Evolutionary conservation across 23 tunicate species (phyloP), one percentile per base, ranked within the genome.

Genomic region (Phallusia fumigata): DNA sequence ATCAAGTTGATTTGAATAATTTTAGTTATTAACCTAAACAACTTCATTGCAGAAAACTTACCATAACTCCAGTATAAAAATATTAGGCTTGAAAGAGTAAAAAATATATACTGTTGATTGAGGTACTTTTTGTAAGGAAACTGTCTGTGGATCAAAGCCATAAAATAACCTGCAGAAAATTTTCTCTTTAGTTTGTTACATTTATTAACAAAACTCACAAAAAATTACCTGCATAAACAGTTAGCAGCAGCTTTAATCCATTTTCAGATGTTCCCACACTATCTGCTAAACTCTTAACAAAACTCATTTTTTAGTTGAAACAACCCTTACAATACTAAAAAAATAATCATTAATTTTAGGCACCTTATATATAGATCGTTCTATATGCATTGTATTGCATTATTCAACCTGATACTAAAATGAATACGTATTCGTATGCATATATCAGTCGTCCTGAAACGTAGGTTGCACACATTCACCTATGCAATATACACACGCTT

Each of bases 21-120:
- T 31, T 65, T 65, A 65, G 31, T 5, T 30, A 65, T 8, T 3
- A 65, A 18, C 13, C 3, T 3, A 21, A 31, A 33, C 12, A 75
- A 30, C 47, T 16, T 21, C 13, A 58, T 6, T 16, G 15, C 5
- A 74, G 30, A 35, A 35, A 5, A 74, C 74, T 26, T 51, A 78
- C 97, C 99, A 85, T 91, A 96, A 69, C 82, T 84, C 99, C 99
- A 96, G 74, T 88, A 91, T 18, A 85, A 47, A 81, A 96, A n/a
- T 1, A 44, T 6, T 18, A 79, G 35, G 33, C 95, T 89, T 53
- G 96, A 53, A 6, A 79, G 5, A 19, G 84, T 78, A 52, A 91
- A 92, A 79, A 73, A 96, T 21, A 78, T 16, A 26, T 90, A 75
- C 53, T 93, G 93, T 11, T 81, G 53, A 33, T 8, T 44, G 5